Evolutionary conservation across 2,113 vertebrate species (phyloP), one percentile per base, ranked within the genome.

Genomic region (Pantherophis guttatus): DNA sequence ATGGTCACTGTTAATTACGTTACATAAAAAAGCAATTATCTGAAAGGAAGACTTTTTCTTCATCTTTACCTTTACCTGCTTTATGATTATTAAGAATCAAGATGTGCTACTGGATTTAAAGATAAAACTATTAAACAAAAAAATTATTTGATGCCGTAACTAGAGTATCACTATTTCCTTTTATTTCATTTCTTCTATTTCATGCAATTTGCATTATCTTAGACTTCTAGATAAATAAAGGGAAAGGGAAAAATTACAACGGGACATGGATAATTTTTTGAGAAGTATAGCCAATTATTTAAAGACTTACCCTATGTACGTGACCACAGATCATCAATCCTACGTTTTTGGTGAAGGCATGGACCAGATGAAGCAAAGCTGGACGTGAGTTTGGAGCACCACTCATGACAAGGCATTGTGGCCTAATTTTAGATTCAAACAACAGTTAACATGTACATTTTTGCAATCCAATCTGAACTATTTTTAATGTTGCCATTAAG

Each of bases 261-360:
- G 0, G 75, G 6, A 62, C 0, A 0, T 11, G 58, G 57, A 3
- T 2, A 5, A 92, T 81, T 75, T 89, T 70, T 26, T 26, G 5
- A n/a, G 1, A 93, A 44, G 2, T 2, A 90, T 53, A 86, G 95
- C 94, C 29, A n/a, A 94, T 86, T 9, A 90, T 94, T 39, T 48
- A n/a, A n/a, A 55, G n/a, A 95, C 98, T 98, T 97, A 99, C 99
- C 97, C 97, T 98, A 93, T 99, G 99, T 54, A 99, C 96, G 2
- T 99, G 99, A 12, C 99, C 99, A 89, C 99, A 99, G 95, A 99
- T 98, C 99, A 99, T 99, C 95, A 99, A 97, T 90, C 99, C 99
- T 59, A 99, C 99, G 5, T 99, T 99, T 97, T 99, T 99, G 53
- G 99, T 99, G 95, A 99, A 99, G 95, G 98, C 98, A 91, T 99